Conservation (phyloP, 1,140 invertebrate species). For the Matsumurasca onukii region DNA sequence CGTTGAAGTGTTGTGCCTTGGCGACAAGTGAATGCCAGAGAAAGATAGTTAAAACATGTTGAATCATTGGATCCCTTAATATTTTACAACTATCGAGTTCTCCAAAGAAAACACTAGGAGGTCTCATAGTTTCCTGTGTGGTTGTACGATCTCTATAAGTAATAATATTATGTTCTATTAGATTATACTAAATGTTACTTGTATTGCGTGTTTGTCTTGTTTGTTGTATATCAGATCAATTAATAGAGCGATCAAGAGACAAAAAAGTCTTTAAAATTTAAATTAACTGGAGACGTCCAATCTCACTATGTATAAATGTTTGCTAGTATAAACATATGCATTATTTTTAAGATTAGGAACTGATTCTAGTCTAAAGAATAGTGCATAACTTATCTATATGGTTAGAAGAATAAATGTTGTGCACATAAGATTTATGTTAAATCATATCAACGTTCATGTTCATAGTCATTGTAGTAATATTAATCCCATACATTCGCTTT, state of each 20-base stretch:
- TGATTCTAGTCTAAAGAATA: slow-evolving; percentile 21
- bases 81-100: background rate
- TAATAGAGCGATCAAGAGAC: background rate
- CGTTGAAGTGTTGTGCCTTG: slow-evolving; percentile 12
- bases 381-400: slow-evolving; percentile 5
- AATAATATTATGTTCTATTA: slow-evolving; percentile 24
- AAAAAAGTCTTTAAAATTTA: slow-evolving; percentile 21
- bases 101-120: slow-evolving; percentile 1
- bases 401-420: slow-evolving; percentile 21
- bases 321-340: background rate
- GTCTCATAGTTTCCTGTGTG: background rate
- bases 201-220: slow-evolving; percentile 8
- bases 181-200: slow-evolving; percentile 23
- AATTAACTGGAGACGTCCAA: slow-evolving; percentile 8
- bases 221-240: slow-evolving; percentile 22
- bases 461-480: too few species aligned
- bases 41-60: background rate
- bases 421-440: too few species aligned
- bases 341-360: slow-evolving; percentile 27
- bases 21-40: slow-evolving; percentile 6
- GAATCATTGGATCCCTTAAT: slow-evolving; percentile 4
- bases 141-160: background rate
- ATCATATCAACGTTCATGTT: too few species aligned
- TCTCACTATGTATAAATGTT: background rate
- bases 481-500: too few species aligned